Percentiles rank a stretch among this genome's conserved stretches.
Conservation (phyloP, 1,140 invertebrate genomes). For the Ectropis grisescens region DNA sequence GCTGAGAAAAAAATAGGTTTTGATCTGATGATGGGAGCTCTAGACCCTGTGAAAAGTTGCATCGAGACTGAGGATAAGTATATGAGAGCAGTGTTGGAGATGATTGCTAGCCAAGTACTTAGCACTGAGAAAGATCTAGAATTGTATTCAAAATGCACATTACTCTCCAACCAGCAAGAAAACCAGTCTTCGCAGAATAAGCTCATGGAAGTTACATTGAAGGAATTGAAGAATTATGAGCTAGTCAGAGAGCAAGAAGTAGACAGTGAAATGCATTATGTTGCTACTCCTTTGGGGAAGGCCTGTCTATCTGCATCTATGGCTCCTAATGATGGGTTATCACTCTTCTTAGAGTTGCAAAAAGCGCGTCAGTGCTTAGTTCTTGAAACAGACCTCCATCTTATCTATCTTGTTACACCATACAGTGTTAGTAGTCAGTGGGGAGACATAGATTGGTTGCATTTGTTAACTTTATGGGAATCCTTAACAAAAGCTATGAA, state of each 20-base stretch:
- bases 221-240: constrained; percentile 71
- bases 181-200: constrained; percentile 30
- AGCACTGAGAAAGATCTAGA: constrained; percentile 79
- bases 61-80: constrained; percentile 78
- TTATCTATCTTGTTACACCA: constrained; percentile 94
- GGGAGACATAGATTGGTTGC: constrained; percentile 89
- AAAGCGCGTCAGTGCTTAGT: constrained; percentile 92
- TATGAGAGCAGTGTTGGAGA: constrained; percentile 80
- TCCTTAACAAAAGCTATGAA: constrained; percentile 82
- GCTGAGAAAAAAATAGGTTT: constrained; percentile 79
- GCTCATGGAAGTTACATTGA: constrained; percentile 40
- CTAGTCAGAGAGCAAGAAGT: constrained; percentile 70
- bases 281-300: constrained; percentile 88
- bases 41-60: constrained; percentile 88
- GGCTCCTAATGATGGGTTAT: constrained; percentile 91
- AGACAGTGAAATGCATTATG: constrained; percentile 71
- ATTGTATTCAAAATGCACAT: constrained; percentile 86
- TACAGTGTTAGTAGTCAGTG: constrained; percentile 85
- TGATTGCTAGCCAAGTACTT: constrained; percentile 91
- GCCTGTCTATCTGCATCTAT: constrained; percentile 94
- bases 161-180: constrained; percentile 58
- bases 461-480: constrained; percentile 89
- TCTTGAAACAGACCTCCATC: constrained; percentile 94
- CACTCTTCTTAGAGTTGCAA: constrained; percentile 91
- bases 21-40: constrained; percentile 75